phyloP scores from a whole-genome alignment of 2,113 vertebrate genomes.

The Ictalurus furcatus region DNA sequence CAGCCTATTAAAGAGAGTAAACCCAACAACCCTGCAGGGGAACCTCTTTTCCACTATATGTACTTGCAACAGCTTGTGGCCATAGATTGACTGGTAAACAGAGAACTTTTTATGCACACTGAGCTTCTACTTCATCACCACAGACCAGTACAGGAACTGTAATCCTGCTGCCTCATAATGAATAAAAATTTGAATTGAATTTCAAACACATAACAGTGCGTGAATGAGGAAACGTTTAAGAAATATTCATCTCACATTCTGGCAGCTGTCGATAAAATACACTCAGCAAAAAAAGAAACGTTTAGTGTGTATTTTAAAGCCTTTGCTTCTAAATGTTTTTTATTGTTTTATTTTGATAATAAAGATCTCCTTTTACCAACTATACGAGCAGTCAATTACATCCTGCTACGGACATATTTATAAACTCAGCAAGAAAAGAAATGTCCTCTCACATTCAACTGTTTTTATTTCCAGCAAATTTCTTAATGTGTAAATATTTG shows the following conservation, averaged over 20 bases:
- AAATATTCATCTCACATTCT: background rate
- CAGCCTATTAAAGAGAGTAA: background rate
- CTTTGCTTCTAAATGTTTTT: too few species aligned
- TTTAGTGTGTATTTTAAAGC: too few species aligned
- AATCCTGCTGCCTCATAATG: background rate
- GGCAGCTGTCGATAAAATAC: background rate
- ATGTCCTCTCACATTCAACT: too few species aligned
- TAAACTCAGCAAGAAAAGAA: too few species aligned
- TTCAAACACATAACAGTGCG: background rate
- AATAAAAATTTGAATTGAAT: background rate
- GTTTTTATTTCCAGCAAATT: too few species aligned
- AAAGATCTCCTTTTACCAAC: too few species aligned
- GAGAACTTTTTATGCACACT: background rate
- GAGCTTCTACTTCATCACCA: background rate
- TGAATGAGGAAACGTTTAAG: background rate
- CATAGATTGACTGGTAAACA: background rate
- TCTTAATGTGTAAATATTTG: too few species aligned
- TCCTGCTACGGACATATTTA: too few species aligned
- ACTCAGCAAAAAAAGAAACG: too few species aligned
- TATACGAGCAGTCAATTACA: too few species aligned
- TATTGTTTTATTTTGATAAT: too few species aligned
- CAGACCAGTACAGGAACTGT: background rate
- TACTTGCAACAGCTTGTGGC: background rate
- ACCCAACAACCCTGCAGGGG: background rate
- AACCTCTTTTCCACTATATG: background rate